Conservation (phyloP, 2,797 vertebrate genomes). For the Nyctibius grandis region DNA sequence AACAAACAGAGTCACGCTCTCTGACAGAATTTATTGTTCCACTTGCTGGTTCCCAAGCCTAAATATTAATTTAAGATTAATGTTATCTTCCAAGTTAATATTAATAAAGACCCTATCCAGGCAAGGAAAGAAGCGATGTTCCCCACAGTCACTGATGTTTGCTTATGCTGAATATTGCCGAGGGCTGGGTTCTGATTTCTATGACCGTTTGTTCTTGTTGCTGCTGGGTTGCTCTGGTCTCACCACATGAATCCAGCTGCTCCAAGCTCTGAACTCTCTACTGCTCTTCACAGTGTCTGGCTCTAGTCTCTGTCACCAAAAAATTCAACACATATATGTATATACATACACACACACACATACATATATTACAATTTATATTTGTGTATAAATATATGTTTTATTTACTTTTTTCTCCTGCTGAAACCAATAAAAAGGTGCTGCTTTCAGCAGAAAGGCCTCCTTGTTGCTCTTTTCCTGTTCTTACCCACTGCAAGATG, state of each 20-base stretch:
- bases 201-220: not conserved
- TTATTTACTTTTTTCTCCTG: not conserved
- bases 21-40: not conserved
- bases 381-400: not conserved
- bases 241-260: not conserved
- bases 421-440: not conserved
- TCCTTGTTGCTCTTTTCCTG: not conserved
- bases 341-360: not conserved
- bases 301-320: not conserved
- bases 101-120: not conserved
- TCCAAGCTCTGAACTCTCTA: not conserved
- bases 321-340: not conserved
- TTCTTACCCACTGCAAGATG: not conserved
- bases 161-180: not conserved
- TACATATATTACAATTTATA: not conserved
- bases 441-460: not conserved
- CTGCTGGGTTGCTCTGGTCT: not conserved
- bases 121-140: not conserved
- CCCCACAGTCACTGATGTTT: not conserved
- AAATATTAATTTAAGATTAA: not conserved
- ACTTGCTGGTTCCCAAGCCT: not conserved
- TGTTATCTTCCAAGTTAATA: not conserved
- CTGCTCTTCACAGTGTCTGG: not conserved
- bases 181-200: not conserved
- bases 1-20: not conserved